phyloP scores from a whole-genome alignment of 2,113 vertebrate genomes.

The Larimichthys polyactis region DNA sequence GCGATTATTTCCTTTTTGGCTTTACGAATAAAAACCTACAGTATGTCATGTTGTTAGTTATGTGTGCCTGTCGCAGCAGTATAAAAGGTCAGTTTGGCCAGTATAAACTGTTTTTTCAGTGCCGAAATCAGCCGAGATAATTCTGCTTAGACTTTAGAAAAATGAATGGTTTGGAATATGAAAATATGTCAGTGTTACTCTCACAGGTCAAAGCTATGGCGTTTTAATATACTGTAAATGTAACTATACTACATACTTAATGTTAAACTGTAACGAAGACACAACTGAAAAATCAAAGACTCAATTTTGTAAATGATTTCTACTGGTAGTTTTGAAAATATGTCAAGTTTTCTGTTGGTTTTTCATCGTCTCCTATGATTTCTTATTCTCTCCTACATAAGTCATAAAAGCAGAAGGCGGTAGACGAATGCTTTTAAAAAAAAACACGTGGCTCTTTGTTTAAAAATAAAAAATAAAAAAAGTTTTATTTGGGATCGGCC shows the following conservation, averaged over 20 bases:
- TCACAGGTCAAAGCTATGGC: constrained; percentile 57
- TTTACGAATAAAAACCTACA: constrained; percentile 59
- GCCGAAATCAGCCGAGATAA: constrained; percentile 46
- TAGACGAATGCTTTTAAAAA: constrained; percentile 41
- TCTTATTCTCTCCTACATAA: constrained; percentile 50
- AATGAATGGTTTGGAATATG: constrained; percentile 65
- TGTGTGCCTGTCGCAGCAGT: constrained; percentile 57
- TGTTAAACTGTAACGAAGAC: constrained; percentile 69
- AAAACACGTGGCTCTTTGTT: constrained; percentile 45
- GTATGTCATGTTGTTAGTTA: constrained; percentile 58
- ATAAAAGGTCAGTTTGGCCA: constrained; percentile 30
- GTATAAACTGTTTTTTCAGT: constrained; percentile 48
- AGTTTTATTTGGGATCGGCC: constrained; percentile 37
- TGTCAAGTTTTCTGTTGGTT: constrained; percentile 60
- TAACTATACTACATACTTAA: constrained; percentile 67
- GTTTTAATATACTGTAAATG: constrained; percentile 73
- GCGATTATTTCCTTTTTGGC: constrained; percentile 54
- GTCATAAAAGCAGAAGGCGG: constrained; percentile 38
- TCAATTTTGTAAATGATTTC: constrained; percentile 76
- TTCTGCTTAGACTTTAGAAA: constrained; percentile 63
- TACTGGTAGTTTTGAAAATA: constrained; percentile 69
- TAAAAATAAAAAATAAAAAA: neutral
- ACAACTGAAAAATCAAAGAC: constrained; percentile 57
- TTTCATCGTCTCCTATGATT: constrained; percentile 69
- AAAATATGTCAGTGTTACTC: constrained; percentile 66